These are phyloP conservation scores for Syndactyla subalaris DNA, from an alignment of 2,797 vertebrate species.

Conservation along the genomic window DNA sequence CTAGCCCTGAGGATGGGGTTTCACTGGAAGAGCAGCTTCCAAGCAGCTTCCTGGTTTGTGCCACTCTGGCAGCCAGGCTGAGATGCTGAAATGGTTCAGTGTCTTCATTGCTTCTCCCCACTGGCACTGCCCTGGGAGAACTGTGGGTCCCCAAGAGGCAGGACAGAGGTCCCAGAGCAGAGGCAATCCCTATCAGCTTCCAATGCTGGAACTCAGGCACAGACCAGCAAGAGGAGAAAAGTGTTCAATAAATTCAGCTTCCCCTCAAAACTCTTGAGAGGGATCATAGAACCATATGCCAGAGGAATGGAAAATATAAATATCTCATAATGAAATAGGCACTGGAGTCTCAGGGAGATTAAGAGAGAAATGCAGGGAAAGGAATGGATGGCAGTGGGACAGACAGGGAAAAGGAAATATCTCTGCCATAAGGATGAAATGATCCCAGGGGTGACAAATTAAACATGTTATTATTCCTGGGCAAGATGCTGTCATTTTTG, in stretches of 20 bases:
- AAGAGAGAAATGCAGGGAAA: neutral
- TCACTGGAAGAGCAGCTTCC: neutral
- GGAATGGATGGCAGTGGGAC: neutral
- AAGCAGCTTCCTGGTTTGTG: neutral
- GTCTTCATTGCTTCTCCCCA: neutral
- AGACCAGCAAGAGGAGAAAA: neutral
- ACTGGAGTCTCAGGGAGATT: constrained; percentile 31
- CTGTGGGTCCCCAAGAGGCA: neutral
- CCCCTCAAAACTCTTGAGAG: neutral
- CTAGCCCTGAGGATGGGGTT: fast-evolving
- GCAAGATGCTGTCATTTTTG: neutral
- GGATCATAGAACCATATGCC: constrained; percentile 25
- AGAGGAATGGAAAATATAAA: constrained; percentile 24
- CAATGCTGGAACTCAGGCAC: neutral
- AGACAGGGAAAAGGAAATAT: neutral
- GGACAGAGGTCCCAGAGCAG: neutral
- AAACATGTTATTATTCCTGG: neutral
- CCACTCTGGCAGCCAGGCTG: neutral
- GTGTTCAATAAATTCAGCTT: neutral
- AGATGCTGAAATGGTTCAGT: neutral
- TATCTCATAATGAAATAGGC: constrained; percentile 19
- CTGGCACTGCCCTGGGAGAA: neutral
- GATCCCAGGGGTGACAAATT: neutral
- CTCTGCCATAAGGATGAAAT: neutral
- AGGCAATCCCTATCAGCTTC: neutral